These are phyloP conservation scores for Tragelaphus buxtoni DNA, from an alignment of 2,113 vertebrate species.

Conservation along the genomic window DNA sequence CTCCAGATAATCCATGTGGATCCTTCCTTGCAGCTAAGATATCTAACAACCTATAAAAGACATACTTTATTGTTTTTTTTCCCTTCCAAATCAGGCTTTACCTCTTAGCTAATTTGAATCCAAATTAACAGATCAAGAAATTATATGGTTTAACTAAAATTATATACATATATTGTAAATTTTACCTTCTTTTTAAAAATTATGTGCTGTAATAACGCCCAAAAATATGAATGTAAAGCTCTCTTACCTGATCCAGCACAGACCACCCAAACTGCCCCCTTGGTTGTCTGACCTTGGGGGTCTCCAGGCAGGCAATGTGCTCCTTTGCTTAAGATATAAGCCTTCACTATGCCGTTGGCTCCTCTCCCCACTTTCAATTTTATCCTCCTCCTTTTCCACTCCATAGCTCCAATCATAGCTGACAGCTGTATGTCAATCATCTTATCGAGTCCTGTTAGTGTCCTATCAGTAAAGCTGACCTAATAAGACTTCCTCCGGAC, in stretches of 20 bases:
- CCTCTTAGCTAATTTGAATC: neutral
- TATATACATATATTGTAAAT: neutral
- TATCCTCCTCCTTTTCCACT: neutral
- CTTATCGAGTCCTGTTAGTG: neutral
- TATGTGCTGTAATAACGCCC: neutral
- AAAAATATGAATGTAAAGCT: neutral
- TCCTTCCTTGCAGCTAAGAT: slow-evolving; percentile 87
- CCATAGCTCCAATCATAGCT: neutral
- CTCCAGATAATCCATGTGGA: slow-evolving; percentile 84
- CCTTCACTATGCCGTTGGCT: neutral
- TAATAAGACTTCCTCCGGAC: neutral
- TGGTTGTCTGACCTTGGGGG: neutral
- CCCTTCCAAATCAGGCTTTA: neutral
- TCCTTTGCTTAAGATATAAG: neutral
- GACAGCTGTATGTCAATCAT: neutral
- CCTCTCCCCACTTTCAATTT: neutral
- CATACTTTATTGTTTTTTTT: neutral
- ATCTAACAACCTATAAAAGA: slow-evolving; percentile 78
- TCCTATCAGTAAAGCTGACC: neutral
- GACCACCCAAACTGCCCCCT: neutral
- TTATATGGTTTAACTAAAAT: neutral
- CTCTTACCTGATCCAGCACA: neutral
- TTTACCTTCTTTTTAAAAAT: neutral
- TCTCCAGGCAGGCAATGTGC: neutral
- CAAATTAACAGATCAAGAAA: neutral